phyloP scores from a whole-genome alignment of 2,113 vertebrate species.

The Ptyas mucosa region DNA sequence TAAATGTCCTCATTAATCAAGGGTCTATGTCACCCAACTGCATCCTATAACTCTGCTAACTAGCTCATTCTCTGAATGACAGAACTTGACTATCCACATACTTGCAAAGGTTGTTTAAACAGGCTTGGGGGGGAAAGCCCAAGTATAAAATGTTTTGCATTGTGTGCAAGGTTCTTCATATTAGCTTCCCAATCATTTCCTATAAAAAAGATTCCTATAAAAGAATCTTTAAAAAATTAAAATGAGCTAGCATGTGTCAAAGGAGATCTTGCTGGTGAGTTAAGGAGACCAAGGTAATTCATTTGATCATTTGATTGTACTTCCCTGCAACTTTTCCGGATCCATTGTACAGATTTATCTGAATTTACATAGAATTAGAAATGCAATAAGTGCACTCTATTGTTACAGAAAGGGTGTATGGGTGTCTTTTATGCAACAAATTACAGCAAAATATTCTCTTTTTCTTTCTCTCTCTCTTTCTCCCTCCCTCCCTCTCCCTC shows the following conservation, averaged over 20 bases:
- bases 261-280: background rate
- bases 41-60: background rate
- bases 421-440: background rate
- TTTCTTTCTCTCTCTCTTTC: too few relatives aligned
- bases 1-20: background rate
- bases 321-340: background rate
- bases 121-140: background rate
- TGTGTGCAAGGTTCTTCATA: background rate
- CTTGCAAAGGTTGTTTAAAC: background rate
- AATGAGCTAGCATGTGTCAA: background rate
- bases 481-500: too few relatives aligned
- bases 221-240: background rate
- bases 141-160: background rate
- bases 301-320: background rate
- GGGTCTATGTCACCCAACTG: background rate
- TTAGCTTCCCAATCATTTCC: background rate
- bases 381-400: background rate
- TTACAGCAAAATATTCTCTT: background rate
- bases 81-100: background rate
- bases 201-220: background rate
- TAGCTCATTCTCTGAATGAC: background rate
- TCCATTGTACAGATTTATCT: background rate
- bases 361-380: background rate
- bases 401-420: background rate
- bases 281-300: background rate